Conservation (phyloP, 2,113 vertebrate species). For the Crotalus horridus region DNA sequence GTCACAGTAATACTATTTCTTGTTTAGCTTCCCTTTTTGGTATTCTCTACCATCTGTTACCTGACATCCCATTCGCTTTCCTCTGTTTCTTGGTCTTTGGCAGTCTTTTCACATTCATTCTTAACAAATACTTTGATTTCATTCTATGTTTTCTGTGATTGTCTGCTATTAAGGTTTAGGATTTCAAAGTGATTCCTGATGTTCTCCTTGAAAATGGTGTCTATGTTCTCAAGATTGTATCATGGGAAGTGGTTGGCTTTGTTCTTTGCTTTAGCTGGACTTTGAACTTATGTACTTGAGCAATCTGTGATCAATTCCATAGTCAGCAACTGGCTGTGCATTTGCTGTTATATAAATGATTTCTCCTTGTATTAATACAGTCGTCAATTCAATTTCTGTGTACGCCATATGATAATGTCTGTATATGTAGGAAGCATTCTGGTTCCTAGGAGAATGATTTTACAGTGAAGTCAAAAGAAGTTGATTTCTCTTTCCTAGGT, state of each 20-base stretch:
- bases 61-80: not conserved
- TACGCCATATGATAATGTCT: not conserved
- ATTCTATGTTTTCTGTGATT: not conserved
- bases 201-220: not conserved
- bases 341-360: not conserved
- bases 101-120: not conserved
- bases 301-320: not conserved
- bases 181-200: not conserved
- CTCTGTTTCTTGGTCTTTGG: not conserved
- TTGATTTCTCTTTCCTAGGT: not conserved
- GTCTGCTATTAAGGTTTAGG: not conserved
- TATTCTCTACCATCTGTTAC: not conserved
- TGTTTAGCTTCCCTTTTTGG: not conserved
- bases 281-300: not conserved
- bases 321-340: not conserved
- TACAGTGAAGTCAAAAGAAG: not conserved
- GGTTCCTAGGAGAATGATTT: not conserved
- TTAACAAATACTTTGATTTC: not conserved
- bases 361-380: not conserved
- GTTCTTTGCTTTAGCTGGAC: not conserved
- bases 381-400: not conserved
- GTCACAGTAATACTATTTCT: not conserved
- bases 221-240: not conserved
- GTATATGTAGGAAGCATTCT: not conserved
- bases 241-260: not conserved